These are phyloP conservation scores for Glaucopsyche alexis DNA, from an alignment of 2,888 invertebrate genomes.

Conservation along the genomic window DNA sequence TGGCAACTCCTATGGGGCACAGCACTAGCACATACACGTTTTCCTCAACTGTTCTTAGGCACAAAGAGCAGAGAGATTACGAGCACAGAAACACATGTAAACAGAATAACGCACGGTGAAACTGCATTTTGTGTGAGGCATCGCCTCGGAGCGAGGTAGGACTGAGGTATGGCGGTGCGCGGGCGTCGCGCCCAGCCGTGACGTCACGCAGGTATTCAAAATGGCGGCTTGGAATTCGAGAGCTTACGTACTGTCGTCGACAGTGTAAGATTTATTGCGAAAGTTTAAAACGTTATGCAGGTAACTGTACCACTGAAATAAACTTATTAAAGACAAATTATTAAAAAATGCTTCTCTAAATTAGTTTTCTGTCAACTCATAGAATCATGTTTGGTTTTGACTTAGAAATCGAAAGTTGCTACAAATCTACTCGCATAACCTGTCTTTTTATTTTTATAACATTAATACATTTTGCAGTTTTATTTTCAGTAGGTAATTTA, in stretches of 20 bases:
- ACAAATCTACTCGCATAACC: not conserved
- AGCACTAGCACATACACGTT: slow-evolving; percentile 69
- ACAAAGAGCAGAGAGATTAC: slow-evolving; percentile 72
- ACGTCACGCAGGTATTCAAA: slow-evolving; percentile 78
- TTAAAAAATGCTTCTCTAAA: not conserved
- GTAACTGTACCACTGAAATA: not conserved
- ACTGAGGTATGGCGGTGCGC: slow-evolving; percentile 53
- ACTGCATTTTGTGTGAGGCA: slow-evolving; percentile 69
- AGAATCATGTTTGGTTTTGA: not conserved
- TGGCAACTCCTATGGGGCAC: slow-evolving; percentile 65
- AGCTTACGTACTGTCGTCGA: slow-evolving; percentile 56
- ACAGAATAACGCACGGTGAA: slow-evolving; percentile 63
- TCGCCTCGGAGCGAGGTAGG: slow-evolving; percentile 70
- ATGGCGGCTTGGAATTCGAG: slow-evolving; percentile 77
- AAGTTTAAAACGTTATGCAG: slow-evolving; percentile 2
- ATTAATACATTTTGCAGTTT: not conserved
- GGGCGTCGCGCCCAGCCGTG: slow-evolving; percentile 71
- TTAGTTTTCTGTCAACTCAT: not conserved
- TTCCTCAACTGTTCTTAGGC: slow-evolving; percentile 74
- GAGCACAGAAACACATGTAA: slow-evolving; percentile 56
- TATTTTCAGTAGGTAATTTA: not conserved
- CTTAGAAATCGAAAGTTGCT: not conserved
- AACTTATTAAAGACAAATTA: not conserved
- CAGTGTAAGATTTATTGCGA: not conserved
- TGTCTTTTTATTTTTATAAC: not conserved